These are phyloP conservation scores for Drepanosiphum platanoidis DNA, from an alignment of 2,888 invertebrate genomes.

Conservation along the genomic window DNA sequence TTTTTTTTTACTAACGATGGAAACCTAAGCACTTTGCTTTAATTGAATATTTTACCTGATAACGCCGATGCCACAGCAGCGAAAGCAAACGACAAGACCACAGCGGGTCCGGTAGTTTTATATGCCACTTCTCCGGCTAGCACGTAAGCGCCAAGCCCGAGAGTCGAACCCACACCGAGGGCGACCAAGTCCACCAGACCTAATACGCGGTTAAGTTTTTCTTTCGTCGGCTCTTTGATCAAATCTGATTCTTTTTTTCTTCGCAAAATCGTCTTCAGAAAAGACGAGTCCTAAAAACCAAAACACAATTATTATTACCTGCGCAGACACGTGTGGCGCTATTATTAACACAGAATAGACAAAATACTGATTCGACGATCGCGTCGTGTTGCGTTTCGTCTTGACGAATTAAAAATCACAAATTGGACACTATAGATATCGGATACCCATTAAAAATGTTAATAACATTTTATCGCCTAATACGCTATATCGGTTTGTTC, in stretches of 20 bases:
- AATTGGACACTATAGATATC: no score
- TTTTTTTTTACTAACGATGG: not conserved
- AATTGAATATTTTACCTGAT: constrained; percentile 74
- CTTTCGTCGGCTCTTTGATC: constrained; percentile 50
- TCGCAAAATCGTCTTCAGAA: constrained; percentile 65
- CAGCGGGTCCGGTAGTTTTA: constrained; percentile 88
- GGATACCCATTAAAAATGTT: no score
- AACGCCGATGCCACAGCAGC: constrained; percentile 93
- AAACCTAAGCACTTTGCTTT: not conserved
- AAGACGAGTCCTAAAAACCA: constrained; percentile 14
- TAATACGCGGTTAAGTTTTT: constrained; percentile 75
- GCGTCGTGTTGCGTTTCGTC: no score
- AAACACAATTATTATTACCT: no score
- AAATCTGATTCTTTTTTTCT: constrained; percentile 68
- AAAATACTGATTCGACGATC: no score
- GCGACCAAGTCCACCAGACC: constrained; percentile 86
- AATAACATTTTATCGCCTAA: no score
- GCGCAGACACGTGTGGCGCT: no score
- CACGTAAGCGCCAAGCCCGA: constrained; percentile 95
- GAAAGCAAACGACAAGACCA: constrained; percentile 88
- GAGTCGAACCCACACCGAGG: constrained; percentile 85
- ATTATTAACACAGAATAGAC: no score
- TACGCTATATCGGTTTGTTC: no score
- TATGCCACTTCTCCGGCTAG: constrained; percentile 90
- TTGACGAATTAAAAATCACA: no score